Evolutionary conservation across 2,113 vertebrate species (phyloP).

Genomic region (Megaleporinus macrocephalus): DNA sequence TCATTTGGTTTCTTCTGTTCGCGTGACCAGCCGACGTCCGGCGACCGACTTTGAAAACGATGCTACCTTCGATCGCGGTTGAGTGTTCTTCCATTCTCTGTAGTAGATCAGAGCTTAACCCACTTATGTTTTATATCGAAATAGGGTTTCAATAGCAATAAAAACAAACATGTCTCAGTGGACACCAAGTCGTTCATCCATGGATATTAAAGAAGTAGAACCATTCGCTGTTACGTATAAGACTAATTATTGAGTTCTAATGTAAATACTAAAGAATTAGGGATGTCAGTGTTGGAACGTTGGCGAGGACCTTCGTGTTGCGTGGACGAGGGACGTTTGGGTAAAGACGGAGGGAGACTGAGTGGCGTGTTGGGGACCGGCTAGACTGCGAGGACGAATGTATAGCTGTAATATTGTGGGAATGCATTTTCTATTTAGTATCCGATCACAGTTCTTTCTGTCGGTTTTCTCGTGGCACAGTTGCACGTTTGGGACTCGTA

Average conservation of each 20-base stretch:
- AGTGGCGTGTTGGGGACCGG: conserved; percentile 39
- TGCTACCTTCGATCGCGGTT: conserved; percentile 61
- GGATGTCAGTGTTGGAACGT: conserved; percentile 74
- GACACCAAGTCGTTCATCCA: conserved; percentile 69
- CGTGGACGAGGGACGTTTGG: too few relatives aligned
- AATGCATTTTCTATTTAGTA: conserved; percentile 71
- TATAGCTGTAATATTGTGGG: conserved; percentile 67
- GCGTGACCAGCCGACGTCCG: neutral
- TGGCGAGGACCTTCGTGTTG: conserved; percentile 43
- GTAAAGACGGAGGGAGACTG: too few relatives aligned
- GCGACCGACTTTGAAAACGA: conserved; percentile 6
- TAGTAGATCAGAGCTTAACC: conserved; percentile 49
- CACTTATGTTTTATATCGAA: conserved; percentile 62
- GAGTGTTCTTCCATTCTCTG: conserved; percentile 69
- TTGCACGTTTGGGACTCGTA: conserved; percentile 53
- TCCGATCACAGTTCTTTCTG: conserved; percentile 59
- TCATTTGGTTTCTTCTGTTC: conserved; percentile 50
- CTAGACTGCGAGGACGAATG: conserved; percentile 67
- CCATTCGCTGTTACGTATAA: conserved; percentile 64
- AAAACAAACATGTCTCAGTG: conserved; percentile 77
- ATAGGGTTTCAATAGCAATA: conserved; percentile 85
- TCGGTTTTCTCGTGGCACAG: conserved; percentile 28
- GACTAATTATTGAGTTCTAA: conserved; percentile 68
- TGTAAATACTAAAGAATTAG: conserved; percentile 80
- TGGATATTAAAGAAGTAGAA: conserved; percentile 60